These are phyloP conservation scores for Pristiophorus japonicus DNA, from an alignment of 2,113 vertebrate species.

Conservation along the genomic window DNA sequence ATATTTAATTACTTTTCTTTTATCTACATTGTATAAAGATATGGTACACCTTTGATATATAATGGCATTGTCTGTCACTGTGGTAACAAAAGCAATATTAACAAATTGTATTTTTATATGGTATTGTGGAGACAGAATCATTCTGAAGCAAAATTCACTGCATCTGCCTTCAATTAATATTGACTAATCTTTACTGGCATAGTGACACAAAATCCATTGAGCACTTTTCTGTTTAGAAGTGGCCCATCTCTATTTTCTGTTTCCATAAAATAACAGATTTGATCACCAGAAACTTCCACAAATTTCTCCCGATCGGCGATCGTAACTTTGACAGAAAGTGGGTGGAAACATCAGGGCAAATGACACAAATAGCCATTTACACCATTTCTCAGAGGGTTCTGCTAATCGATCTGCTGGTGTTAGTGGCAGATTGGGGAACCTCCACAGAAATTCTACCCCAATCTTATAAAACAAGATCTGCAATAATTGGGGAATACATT, in stretches of 20 bases:
- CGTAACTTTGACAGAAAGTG: neutral
- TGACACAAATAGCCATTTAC: neutral
- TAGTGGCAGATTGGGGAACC: neutral
- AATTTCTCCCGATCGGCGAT: neutral
- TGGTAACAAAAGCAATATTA: neutral
- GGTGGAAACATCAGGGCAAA: neutral
- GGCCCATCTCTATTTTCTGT: neutral
- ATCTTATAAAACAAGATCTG: neutral
- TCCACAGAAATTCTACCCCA: neutral
- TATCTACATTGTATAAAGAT: neutral
- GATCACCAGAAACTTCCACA: neutral
- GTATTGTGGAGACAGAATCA: neutral
- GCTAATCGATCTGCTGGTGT: neutral
- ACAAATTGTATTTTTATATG: neutral
- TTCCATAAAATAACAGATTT: neutral
- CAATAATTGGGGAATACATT: neutral
- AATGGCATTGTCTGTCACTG: neutral
- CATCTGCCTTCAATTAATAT: neutral
- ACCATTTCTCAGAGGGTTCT: too few relatives aligned
- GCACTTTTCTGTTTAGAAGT: neutral
- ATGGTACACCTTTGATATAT: neutral
- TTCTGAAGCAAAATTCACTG: neutral
- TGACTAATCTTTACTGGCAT: neutral
- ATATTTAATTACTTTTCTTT: conserved; percentile 1
- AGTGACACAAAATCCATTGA: neutral